Evolutionary conservation across 2,888 invertebrate species (phyloP).

Genomic region (Thyatira batis): DNA sequence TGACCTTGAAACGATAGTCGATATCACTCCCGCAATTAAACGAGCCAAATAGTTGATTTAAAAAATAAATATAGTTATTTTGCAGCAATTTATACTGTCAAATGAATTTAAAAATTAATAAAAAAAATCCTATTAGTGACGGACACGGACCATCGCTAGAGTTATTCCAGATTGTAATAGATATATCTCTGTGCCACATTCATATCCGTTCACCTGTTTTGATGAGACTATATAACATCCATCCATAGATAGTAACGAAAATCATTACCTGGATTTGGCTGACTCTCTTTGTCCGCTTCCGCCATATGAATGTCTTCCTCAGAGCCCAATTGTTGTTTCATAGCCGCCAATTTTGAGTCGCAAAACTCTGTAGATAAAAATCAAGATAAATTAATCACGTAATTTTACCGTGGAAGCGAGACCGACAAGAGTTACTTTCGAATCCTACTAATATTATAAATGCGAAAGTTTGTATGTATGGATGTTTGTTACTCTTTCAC

Average conservation of each 20-base stretch:
- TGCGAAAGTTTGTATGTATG: too few species aligned
- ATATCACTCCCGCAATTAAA: too few species aligned
- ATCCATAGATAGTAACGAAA: background rate
- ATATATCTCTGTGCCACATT: background rate
- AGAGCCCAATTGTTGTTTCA: slow-evolving; percentile 47
- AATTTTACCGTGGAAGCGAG: too few species aligned
- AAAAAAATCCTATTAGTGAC: too few species aligned
- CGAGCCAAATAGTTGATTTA: too few species aligned
- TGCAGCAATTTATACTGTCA: too few species aligned
- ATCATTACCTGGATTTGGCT: slow-evolving; percentile 31
- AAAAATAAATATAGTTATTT: too few species aligned
- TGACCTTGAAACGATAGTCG: too few species aligned
- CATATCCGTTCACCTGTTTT: background rate
- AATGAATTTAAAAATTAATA: too few species aligned
- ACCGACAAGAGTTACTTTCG: too few species aligned
- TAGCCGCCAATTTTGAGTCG: slow-evolving; percentile 56
- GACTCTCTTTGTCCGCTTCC: slow-evolving; percentile 43
- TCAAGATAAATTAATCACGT: background rate
- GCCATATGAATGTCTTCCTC: slow-evolving; percentile 57
- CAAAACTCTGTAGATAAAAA: slow-evolving; percentile 57
- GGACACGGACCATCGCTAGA: background rate
- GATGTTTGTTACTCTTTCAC: too few species aligned
- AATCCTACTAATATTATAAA: too few species aligned
- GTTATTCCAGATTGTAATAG: background rate
- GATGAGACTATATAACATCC: background rate